A percentile compares a stretch with the other conserved stretches of the same genome.
phyloP scores from a whole-genome alignment of 2,888 invertebrate genomes.

The Diarsia mendica region DNA sequence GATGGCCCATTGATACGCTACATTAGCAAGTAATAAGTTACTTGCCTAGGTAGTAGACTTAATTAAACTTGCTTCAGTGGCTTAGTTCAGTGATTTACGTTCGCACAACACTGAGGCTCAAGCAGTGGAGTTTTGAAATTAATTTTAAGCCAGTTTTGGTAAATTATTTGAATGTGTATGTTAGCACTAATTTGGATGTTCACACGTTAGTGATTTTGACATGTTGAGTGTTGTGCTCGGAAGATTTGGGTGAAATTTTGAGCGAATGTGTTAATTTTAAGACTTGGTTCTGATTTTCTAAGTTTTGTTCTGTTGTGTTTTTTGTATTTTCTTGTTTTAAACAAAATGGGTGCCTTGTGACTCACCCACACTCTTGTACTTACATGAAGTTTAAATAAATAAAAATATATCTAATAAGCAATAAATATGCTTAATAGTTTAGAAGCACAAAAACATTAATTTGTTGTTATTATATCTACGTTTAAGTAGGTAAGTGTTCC shows the following conservation, averaged over 20 bases:
- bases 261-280: neutral
- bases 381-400: too few species aligned
- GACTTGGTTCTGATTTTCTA: neutral
- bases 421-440: neutral
- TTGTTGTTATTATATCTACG: neutral
- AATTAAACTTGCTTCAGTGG: conserved; percentile 81
- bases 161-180: conserved; percentile 46
- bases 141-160: conserved; percentile 72
- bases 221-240: conserved; percentile 1
- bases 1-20: conserved; percentile 59
- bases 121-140: conserved; percentile 74
- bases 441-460: neutral
- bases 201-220: conserved; percentile 8
- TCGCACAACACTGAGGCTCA: conserved; percentile 57
- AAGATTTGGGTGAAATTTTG: neutral
- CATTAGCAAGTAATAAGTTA: conserved; percentile 70
- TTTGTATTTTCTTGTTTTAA: neutral
- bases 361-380: too few species aligned
- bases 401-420: neutral
- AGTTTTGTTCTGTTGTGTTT: too few species aligned
- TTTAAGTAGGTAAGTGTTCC: neutral
- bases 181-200: conserved; percentile 50
- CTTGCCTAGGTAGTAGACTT: conserved; percentile 65
- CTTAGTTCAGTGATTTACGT: conserved; percentile 78
- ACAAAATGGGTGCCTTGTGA: neutral